Percentiles rank a stretch among this genome's conserved stretches.
Evolutionary conservation across 92 coral and sea anemone genomes (phyloP).

Genomic region (Virgularia gustaviana): DNA sequence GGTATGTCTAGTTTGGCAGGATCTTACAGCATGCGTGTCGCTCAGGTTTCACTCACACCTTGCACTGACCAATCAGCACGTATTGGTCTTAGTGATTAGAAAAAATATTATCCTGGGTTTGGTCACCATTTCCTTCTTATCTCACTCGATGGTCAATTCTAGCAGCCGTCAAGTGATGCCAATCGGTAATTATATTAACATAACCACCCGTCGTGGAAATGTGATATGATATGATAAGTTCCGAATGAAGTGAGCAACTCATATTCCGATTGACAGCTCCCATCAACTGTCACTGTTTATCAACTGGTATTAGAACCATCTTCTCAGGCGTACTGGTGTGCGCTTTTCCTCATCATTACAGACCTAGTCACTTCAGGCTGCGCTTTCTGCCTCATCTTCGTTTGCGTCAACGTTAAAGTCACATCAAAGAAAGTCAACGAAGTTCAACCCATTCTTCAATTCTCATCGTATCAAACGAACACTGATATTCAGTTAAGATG

Average conservation of each 20-base stretch:
- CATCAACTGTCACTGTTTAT: conserved; percentile 41
- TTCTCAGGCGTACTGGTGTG: conserved; percentile 33
- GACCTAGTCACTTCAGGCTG: conserved; percentile 19
- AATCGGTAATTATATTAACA: conserved; percentile 31
- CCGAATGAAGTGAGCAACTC: conserved; percentile 32
- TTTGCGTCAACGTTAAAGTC: neutral
- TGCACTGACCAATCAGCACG: conserved; percentile 17
- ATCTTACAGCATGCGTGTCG: neutral
- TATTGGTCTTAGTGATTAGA: conserved; percentile 7
- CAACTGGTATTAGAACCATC: conserved; percentile 36
- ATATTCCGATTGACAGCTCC: conserved; percentile 35
- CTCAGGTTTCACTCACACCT: conserved; percentile 28
- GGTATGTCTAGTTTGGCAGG: conserved; percentile 24
- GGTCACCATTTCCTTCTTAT: conserved; percentile 45
- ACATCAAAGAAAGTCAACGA: neutral
- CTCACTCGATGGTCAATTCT: conserved; percentile 29
- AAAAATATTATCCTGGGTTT: conserved; percentile 31
- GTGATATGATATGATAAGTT: conserved; percentile 39
- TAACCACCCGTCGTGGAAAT: conserved; percentile 39
- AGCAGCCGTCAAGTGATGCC: conserved; percentile 30
- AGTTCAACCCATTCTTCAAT: neutral
- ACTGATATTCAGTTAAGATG: conserved; percentile 25
- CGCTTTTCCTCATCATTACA: conserved; percentile 6
- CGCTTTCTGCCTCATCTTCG: neutral
- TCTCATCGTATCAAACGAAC: conserved; percentile 2